Evolutionary conservation across 92 coral and sea anemone genomes (phyloP).

Genomic region (Isaurus tuberculatus): DNA sequence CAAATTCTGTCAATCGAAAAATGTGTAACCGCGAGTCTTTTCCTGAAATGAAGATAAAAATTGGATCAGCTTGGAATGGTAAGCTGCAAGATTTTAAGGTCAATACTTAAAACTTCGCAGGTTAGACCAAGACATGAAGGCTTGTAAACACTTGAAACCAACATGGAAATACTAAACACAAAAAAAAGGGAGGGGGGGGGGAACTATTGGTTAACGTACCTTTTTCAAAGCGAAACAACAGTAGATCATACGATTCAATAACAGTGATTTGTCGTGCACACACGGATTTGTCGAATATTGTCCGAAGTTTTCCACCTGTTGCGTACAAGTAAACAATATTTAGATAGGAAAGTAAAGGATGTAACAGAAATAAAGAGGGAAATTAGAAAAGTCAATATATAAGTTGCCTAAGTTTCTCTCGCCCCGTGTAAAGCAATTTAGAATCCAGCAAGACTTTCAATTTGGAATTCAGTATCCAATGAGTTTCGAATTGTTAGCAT

Average conservation of each 20-base stretch:
- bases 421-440: no score
- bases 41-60: conserved; percentile 53
- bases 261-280: conserved; percentile 81
- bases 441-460: no score
- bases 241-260: conserved; percentile 82
- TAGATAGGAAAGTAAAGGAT: background rate
- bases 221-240: conserved; percentile 89
- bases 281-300: conserved; percentile 85
- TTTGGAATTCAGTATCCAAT: no score
- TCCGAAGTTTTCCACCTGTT: conserved; percentile 74
- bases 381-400: no score
- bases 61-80: background rate
- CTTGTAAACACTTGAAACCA: no score
- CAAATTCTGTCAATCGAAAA: conserved; percentile 86
- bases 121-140: no score
- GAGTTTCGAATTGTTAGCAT: no score
- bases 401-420: no score
- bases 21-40: conserved; percentile 89
- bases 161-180: no score
- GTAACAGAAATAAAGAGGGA: background rate
- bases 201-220: conserved; percentile 52
- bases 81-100: no score
- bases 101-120: no score
- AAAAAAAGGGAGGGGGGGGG: no score
- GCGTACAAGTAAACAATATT: background rate